These are phyloP conservation scores for Thripadectes ignobilis DNA, from an alignment of 2,797 vertebrate genomes.

Conservation along the genomic window DNA sequence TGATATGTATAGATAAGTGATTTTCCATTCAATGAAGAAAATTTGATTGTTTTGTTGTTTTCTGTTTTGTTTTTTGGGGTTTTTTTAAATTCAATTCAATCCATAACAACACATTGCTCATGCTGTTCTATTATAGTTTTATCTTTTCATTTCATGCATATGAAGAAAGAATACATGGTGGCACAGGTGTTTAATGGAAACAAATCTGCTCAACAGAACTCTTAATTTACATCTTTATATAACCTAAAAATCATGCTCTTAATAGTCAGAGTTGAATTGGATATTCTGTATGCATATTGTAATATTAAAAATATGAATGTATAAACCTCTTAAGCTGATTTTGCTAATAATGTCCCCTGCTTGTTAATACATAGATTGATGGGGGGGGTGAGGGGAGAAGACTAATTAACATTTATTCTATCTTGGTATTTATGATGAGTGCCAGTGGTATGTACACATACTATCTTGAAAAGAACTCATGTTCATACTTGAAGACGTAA, in stretches of 20 bases:
- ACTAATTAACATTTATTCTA: neutral
- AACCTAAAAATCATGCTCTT: neutral
- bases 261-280: neutral
- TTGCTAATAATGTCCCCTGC: neutral
- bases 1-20: neutral
- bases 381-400: accelerated
- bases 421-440: neutral
- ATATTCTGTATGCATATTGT: neutral
- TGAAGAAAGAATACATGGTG: neutral
- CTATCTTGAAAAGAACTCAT: neutral
- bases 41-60: accelerated
- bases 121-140: neutral
- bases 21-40: neutral
- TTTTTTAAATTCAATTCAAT: neutral
- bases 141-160: neutral
- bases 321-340: neutral
- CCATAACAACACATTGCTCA: neutral
- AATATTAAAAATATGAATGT: neutral
- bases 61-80: too few species aligned
- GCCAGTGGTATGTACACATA: neutral
- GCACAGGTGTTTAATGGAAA: neutral
- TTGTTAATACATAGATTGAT: neutral
- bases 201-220: neutral
- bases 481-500: neutral
- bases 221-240: neutral